Evolutionary conservation across 1,140 invertebrate genomes (phyloP), one percentile per base, ranked within the genome.

Genomic region (Acyrthosiphon pisum): DNA sequence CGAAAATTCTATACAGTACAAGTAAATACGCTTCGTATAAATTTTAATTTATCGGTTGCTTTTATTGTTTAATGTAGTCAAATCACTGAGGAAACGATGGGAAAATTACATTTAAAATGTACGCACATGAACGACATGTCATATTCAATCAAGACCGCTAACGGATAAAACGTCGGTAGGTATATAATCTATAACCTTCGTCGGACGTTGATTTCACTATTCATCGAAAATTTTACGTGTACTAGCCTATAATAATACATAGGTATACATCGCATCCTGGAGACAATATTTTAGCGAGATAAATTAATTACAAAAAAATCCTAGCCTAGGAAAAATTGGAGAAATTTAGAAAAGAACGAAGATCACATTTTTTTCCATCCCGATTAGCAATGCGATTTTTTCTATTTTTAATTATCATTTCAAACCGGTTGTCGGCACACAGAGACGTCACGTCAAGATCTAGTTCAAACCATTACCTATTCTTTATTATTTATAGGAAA

Each of bases 331-430:
- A 90, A 90, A 90, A 90, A 60, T 90, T 60, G 11, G 88, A 60
- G 88, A 90, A 90, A 90, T 90, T 90, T 90, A 90, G 88, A 90
- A 90, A 90, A 56, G 26, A 90, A 90, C 23, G 50, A 56, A 56
- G 88, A 90, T 60, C 53, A 30, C 88, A 44, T 60, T 90, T 90
- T 90, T 90, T 90, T 89, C 46, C 1, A 37, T 26, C 22, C 50
- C 56, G 53, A 90, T 68, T 68, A 68, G 37, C 6, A 68, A 26
- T 44, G 50, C 9, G 48, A 56, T 60, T 41, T 56, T 90, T 90
- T 90, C 23, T 90, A 68, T 30, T 90, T 90, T 90, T 90, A 90
- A 90, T 90, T 90, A 68, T 56, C 44, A 68, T 90, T 90, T 41
- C 26, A 90, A 90, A 90, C 89, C 89, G 89, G 89, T 90, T 68